Conservation (phyloP, 2,797 vertebrate genomes). For the Girardinus metallicus region DNA sequence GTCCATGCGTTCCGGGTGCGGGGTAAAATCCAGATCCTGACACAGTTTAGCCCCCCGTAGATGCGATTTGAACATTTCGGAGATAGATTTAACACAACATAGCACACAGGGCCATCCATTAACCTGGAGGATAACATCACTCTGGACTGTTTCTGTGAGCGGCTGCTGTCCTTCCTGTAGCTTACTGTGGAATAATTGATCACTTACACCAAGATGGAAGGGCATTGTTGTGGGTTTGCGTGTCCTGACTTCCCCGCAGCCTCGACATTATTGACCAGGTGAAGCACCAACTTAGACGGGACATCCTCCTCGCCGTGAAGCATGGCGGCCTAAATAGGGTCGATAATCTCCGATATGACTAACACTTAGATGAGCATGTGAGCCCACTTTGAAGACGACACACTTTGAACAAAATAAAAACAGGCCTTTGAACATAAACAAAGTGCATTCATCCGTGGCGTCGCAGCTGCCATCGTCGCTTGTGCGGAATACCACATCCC, state of each 20-base stretch:
- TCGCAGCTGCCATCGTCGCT: constrained; percentile 58
- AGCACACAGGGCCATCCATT: constrained; percentile 60
- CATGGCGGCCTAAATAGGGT: constrained; percentile 76
- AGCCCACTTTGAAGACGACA: constrained; percentile 62
- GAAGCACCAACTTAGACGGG: constrained; percentile 78
- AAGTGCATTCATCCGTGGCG: constrained; percentile 59
- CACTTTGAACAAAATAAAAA: constrained; percentile 24
- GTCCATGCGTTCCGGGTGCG: constrained; percentile 50
- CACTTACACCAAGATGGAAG: constrained; percentile 63
- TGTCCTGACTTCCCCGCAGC: constrained; percentile 23
- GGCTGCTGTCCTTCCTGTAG: constrained; percentile 38
- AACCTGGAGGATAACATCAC: constrained; percentile 62
- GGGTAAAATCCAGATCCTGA: constrained; percentile 52
- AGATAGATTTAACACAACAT: constrained; percentile 12
- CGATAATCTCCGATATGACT: constrained; percentile 66
- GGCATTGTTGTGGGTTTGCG: constrained; percentile 53
- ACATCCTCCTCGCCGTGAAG: constrained; percentile 67
- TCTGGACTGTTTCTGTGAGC: constrained; percentile 48
- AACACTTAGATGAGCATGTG: constrained; percentile 54
- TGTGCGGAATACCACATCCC: constrained; percentile 46
- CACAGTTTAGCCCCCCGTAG: constrained; percentile 39
- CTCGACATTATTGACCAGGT: constrained; percentile 70
- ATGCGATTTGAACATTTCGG: constrained; percentile 36
- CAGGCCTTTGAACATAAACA: constrained; percentile 63
- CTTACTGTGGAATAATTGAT: constrained; percentile 59